Percentiles rank a stretch among this genome's conserved stretches.
These are phyloP conservation scores for Euwallacea fornicatus DNA, from an alignment of 1,140 invertebrate genomes.

Conservation along the genomic window DNA sequence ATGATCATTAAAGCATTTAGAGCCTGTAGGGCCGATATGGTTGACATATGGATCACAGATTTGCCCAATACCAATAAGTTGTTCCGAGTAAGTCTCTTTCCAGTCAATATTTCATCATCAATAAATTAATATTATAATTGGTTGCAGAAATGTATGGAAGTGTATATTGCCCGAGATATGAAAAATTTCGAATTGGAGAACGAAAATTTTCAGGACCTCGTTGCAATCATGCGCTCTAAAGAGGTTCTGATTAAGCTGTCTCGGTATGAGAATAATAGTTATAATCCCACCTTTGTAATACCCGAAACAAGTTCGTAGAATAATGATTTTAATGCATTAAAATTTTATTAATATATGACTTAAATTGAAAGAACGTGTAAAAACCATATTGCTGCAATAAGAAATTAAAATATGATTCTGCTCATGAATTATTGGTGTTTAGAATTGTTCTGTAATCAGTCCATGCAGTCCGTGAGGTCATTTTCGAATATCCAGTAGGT, in stretches of 20 bases:
- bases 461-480: conserved; percentile 32
- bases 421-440: too few relatives aligned
- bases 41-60: conserved; percentile 27
- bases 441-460: conserved; percentile 2
- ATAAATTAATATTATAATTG: conserved; percentile 9
- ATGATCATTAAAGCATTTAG: conserved; percentile 14
- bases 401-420: too few relatives aligned
- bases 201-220: conserved; percentile 18
- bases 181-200: conserved; percentile 28
- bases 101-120: not conserved
- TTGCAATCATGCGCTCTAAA: conserved; percentile 34
- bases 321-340: too few relatives aligned
- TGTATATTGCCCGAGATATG: conserved; percentile 32
- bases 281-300: conserved; percentile 5
- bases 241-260: conserved; percentile 34
- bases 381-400: too few relatives aligned
- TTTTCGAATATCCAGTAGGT: conserved; percentile 69
- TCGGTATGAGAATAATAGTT: conserved; percentile 15
- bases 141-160: conserved; percentile 29
- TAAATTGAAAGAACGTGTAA: too few relatives aligned
- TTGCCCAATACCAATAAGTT: conserved; percentile 28
- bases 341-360: too few relatives aligned
- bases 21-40: not conserved
- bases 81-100: conserved; percentile 4
- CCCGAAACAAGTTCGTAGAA: too few relatives aligned